Conservation (phyloP, 2,888 invertebrate species). For the Mystacides longicornis region DNA sequence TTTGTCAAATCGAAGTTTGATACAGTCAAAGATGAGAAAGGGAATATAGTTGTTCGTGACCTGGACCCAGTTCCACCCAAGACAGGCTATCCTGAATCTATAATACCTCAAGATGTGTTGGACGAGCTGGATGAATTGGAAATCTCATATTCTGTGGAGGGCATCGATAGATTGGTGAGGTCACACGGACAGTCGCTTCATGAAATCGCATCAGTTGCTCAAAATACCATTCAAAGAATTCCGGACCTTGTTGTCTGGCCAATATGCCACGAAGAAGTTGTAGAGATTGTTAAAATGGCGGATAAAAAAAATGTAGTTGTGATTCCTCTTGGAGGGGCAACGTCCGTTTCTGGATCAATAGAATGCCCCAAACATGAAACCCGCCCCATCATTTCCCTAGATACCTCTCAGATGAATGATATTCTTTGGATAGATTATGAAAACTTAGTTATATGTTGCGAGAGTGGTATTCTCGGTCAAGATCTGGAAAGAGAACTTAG, state of each 20-base stretch:
- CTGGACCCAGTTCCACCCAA: constrained; percentile 51
- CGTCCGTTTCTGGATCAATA: constrained; percentile 83
- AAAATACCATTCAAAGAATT: constrained; percentile 70
- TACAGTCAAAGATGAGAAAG: constrained; percentile 33
- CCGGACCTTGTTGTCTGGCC: constrained; percentile 96
- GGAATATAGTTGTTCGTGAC: not conserved
- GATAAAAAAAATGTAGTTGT: constrained; percentile 67
- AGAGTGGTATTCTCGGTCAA: constrained; percentile 91
- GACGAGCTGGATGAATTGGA: constrained; percentile 47
- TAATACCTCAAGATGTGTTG: constrained; percentile 53
- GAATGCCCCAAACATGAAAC: constrained; percentile 74
- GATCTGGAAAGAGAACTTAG: constrained; percentile 83
- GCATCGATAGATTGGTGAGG: constrained; percentile 77
- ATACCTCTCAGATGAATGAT: constrained; percentile 93
- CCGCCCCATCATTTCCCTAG: constrained; percentile 79
- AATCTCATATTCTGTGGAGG: constrained; percentile 61
- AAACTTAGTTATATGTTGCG: constrained; percentile 73
- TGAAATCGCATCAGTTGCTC: constrained; percentile 74
- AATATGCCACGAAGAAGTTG: constrained; percentile 76
- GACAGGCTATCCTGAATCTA: constrained; percentile 55
- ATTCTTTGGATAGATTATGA: constrained; percentile 88
- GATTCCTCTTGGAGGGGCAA: constrained; percentile 93
- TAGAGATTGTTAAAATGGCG: constrained; percentile 69
- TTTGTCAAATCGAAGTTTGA: constrained; percentile 75
- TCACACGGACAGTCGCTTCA: constrained; percentile 91